Conservation (phyloP, 2,113 vertebrate species). For the Tichodroma muraria region DNA sequence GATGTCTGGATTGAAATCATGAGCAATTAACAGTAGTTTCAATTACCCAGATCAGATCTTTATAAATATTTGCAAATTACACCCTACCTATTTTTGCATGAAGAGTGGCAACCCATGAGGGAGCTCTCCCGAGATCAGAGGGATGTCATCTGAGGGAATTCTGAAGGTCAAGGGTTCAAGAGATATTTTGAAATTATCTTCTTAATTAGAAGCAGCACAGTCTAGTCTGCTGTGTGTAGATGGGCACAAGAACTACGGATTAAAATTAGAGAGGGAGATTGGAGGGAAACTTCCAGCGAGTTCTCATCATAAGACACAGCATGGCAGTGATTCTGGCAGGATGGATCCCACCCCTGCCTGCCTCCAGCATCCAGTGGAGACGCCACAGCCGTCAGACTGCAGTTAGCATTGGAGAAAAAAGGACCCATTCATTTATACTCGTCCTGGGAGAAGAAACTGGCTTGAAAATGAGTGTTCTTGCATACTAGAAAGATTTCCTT, state of each 20-base stretch:
- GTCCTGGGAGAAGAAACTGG: background rate
- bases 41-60: constrained; percentile 12
- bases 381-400: background rate
- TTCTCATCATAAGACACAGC: background rate
- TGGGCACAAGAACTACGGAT: background rate
- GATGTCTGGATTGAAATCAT: constrained; percentile 38
- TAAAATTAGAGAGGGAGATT: background rate
- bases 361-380: background rate
- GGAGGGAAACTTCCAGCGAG: background rate
- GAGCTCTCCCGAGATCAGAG: background rate
- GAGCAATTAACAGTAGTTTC: constrained; percentile 36
- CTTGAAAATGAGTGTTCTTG: background rate
- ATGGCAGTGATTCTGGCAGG: background rate
- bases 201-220: constrained; percentile 25
- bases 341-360: background rate
- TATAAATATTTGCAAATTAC: constrained; percentile 23
- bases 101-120: background rate
- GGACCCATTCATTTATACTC: background rate
- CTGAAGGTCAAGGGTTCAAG: background rate
- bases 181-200: background rate
- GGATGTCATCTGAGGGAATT: background rate
- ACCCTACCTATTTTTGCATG: constrained; percentile 3
- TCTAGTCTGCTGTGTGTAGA: background rate
- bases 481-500: background rate
- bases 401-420: background rate